Base-by-base conservation (phyloP, 2,888 invertebrate species). In the Beris morrisii region DNA sequence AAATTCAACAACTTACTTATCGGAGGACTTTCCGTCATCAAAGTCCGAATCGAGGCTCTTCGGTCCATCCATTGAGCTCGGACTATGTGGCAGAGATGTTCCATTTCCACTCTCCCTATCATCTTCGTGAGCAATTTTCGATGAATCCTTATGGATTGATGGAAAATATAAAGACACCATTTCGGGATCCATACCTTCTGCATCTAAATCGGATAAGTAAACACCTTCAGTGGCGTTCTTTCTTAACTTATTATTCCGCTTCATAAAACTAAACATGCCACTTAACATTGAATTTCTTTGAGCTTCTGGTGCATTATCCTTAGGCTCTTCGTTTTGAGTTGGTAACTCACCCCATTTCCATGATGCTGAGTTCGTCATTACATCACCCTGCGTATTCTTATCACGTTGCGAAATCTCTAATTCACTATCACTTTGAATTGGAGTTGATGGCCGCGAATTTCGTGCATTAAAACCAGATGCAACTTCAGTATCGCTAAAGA, bases 71-170 rank as follows among this genome's bases (percentile, higher is more conserved):
- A 92, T 88, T 69, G 94, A 94, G 74, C 92, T 91, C 15, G 94
- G 94, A 57, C 96, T 96, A 78, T 96, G 95, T 7, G 97, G 94
- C 73, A 97, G 83, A 61, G 97, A 97, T 46, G 95, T 93, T 50
- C 97, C 97, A 80, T 95, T 95, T 70, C 97, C 97, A 69, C 96
- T 96, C 82, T 97, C 97, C 72, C 91, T 90, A 83, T 97, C 97
- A 79, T 94, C 94, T 73, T 96, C 95, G 69, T 90, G 71, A 13
- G 50, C 30, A 52, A 67, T 69, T n/a, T 65, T 58, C 15, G 67
- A 38, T 5, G 69, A 61, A n/a, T 71, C 70, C 45, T 67, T 66
- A 9, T 69, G 70, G 4, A 74, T 72, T 13, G 86, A 79, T 74
- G 93, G 88, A 81, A 97, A 87, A 84, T 97, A 92, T 74, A 96